These are phyloP conservation scores for Drosophila eugracilis DNA, from an alignment of 1,140 invertebrate genomes.

Conservation along the genomic window DNA sequence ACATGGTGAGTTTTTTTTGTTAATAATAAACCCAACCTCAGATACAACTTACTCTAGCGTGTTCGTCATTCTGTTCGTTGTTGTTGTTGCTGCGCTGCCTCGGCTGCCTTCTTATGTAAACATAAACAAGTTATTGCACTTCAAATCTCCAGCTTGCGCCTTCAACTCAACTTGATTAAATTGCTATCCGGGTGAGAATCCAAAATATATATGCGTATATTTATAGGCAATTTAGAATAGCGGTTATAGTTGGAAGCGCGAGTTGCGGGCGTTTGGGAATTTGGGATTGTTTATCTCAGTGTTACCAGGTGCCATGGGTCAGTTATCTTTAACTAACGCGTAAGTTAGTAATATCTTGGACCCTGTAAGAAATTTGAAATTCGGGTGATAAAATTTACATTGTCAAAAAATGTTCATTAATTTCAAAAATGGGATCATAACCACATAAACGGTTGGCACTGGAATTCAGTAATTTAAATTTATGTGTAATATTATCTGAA, in stretches of 20 bases:
- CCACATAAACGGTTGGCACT: too few relatives aligned
- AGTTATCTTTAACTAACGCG: slow-evolving; percentile 2
- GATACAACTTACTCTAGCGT: slow-evolving; percentile 66
- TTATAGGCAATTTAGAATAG: slow-evolving; percentile 16
- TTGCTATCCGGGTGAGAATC: slow-evolving; percentile 45
- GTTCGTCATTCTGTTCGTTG: slow-evolving; percentile 60
- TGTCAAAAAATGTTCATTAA: too few relatives aligned
- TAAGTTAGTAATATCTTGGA: too few relatives aligned
- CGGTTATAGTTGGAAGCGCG: slow-evolving; percentile 18
- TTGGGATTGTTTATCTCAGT: slow-evolving; percentile 42
- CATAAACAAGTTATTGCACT: slow-evolving; percentile 70
- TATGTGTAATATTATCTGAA: too few relatives aligned
- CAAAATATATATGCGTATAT: slow-evolving; percentile 27
- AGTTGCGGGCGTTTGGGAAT: slow-evolving; percentile 29
- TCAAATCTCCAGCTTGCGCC: slow-evolving; percentile 15
- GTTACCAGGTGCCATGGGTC: slow-evolving; percentile 25
- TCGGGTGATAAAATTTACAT: too few relatives aligned
- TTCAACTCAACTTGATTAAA: slow-evolving; percentile 15
- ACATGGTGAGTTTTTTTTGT: slow-evolving; percentile 43
- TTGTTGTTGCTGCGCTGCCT: slow-evolving; percentile 41
- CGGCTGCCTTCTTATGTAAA: slow-evolving; percentile 71
- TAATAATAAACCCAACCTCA: slow-evolving; percentile 44
- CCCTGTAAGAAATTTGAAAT: too few relatives aligned
- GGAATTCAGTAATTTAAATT: too few relatives aligned
- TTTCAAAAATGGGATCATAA: too few relatives aligned